Percentiles rank a stretch among this genome's conserved stretches.
Conservation (phyloP, 2,797 vertebrate genomes). For the Molossus alvarezi region DNA sequence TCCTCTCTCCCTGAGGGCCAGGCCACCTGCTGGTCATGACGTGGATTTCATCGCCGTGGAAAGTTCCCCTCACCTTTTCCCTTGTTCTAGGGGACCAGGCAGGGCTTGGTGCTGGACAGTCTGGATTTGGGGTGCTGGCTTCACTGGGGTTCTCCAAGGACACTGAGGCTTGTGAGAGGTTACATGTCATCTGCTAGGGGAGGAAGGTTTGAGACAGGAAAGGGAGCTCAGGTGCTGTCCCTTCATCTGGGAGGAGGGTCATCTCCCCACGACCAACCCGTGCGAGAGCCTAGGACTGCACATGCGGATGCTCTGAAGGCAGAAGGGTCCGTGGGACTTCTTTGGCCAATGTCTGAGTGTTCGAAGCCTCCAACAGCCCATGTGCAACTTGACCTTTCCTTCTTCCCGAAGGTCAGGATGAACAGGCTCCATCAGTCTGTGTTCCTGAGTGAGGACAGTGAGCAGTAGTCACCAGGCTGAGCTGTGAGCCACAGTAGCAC, state of each 20-base stretch:
- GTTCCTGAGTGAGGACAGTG: background rate
- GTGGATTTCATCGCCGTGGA: background rate
- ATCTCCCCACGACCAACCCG: background rate
- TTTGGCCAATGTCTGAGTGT: background rate
- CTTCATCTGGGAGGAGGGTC: background rate
- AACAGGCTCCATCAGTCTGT: background rate
- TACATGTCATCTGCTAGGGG: background rate
- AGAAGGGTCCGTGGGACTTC: background rate
- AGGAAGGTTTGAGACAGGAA: background rate
- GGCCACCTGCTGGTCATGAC: background rate
- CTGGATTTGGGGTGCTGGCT: background rate
- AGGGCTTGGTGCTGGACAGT: background rate
- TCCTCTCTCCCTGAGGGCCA: background rate
- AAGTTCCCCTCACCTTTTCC: background rate
- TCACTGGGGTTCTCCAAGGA: background rate
- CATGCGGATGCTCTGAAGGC: background rate
- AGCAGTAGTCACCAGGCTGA: background rate
- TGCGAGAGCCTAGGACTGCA: background rate
- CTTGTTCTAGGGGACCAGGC: background rate
- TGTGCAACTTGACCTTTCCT: background rate
- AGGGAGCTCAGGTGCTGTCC: background rate
- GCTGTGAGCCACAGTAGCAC: background rate
- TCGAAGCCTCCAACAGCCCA: background rate
- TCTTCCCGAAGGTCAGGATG: background rate
- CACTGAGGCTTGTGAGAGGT: background rate